These are phyloP conservation scores for Notechis scutatus DNA, from an alignment of 2,113 vertebrate species.

Conservation along the genomic window DNA sequence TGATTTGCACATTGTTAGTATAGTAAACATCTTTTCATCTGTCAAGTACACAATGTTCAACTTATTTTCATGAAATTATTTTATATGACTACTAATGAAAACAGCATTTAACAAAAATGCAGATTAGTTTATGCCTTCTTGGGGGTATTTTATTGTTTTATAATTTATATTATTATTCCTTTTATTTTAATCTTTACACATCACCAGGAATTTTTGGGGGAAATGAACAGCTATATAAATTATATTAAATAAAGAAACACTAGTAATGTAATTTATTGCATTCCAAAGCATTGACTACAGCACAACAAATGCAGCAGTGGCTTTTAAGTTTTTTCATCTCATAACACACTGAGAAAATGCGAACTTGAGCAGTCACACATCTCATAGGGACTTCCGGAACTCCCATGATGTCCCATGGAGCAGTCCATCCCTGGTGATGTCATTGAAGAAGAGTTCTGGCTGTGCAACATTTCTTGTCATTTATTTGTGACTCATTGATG, in stretches of 20 bases:
- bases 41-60: neutral
- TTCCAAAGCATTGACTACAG: neutral
- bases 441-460: neutral
- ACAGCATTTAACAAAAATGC: neutral
- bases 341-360: neutral
- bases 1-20: neutral
- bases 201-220: neutral
- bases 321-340: neutral
- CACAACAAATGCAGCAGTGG: neutral
- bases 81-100: neutral
- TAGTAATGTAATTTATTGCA: neutral
- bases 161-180: neutral
- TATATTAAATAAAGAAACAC: neutral
- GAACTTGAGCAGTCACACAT: neutral
- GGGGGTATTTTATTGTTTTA: neutral
- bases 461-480: neutral
- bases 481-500: neutral
- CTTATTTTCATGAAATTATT: neutral
- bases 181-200: neutral
- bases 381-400: neutral
- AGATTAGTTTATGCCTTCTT: neutral
- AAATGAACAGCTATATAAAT: neutral
- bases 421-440: neutral
- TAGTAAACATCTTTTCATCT: neutral
- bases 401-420: neutral